phyloP scores from a whole-genome alignment of 2,797 vertebrate genomes.

The Falco biarmicus region DNA sequence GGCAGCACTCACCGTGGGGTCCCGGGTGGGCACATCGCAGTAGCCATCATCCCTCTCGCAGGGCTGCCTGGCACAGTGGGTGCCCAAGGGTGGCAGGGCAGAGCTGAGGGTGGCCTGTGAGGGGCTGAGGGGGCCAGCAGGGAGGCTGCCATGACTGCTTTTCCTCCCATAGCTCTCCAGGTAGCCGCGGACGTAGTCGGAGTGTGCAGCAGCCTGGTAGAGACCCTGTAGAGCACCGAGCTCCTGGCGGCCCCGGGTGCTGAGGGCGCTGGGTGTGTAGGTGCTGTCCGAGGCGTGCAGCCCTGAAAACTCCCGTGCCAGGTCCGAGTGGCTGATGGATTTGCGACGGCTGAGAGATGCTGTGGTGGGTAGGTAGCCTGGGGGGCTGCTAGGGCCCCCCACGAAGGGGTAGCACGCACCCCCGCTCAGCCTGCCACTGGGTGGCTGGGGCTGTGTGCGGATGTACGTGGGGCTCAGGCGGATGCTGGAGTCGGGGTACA shows the following conservation, averaged over 20 bases:
- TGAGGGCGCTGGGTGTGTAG: slow-evolving; percentile 29
- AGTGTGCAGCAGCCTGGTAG: slow-evolving; percentile 76
- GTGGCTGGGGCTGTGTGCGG: slow-evolving; percentile 76
- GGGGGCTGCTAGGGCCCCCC: slow-evolving; percentile 66
- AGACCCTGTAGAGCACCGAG: slow-evolving; percentile 81
- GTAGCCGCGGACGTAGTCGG: slow-evolving; percentile 77
- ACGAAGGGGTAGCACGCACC: slow-evolving; percentile 76
- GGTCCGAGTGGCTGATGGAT: slow-evolving; percentile 92
- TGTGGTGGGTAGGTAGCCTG: slow-evolving; percentile 82
- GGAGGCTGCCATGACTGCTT: slow-evolving; percentile 37
- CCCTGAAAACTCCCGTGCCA: slow-evolving; percentile 88
- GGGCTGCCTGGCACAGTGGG: slow-evolving; percentile 67
- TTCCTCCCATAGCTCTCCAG: slow-evolving; percentile 79
- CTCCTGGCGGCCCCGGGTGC: slow-evolving; percentile 74
- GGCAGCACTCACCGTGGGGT: slow-evolving; percentile 79
- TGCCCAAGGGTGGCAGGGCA: slow-evolving; percentile 49
- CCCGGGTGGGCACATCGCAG: slow-evolving; percentile 69
- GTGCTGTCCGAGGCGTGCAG: slow-evolving; percentile 76
- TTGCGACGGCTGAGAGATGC: slow-evolving; percentile 83
- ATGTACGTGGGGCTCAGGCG: slow-evolving; percentile 84
- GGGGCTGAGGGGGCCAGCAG: slow-evolving; percentile 76
- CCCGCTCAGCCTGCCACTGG: slow-evolving; percentile 80
- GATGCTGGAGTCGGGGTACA: slow-evolving; percentile 83
- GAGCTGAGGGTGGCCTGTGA: slow-evolving; percentile 80
- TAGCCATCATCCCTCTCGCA: slow-evolving; percentile 77